Percentiles rank a stretch among this genome's conserved stretches.
Conservation (phyloP, 2,888 invertebrate genomes). For the Dryobota labecula region DNA sequence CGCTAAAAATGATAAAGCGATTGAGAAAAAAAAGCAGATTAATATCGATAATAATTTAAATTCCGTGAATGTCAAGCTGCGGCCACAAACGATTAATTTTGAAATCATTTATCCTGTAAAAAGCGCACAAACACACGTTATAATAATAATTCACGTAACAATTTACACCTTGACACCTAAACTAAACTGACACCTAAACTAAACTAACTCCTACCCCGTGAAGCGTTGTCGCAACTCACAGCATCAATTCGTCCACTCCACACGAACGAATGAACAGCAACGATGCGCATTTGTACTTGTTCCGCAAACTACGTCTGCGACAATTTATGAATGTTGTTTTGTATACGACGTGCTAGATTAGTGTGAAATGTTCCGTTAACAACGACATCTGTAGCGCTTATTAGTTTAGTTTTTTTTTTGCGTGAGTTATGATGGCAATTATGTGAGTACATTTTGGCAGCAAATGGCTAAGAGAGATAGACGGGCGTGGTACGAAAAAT, state of each 20-base stretch:
- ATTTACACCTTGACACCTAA: background rate
- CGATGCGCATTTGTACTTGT: slow-evolving; percentile 57
- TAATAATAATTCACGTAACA: too few species aligned
- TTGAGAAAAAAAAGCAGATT: background rate
- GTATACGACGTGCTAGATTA: slow-evolving; percentile 48
- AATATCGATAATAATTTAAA: background rate
- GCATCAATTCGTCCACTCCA: slow-evolving; percentile 48
- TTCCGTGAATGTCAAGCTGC: background rate
- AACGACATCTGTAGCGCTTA: slow-evolving; percentile 57
- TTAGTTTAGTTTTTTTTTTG: slow-evolving; percentile 58
- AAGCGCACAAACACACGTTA: background rate
- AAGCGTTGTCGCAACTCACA: slow-evolving; percentile 36
- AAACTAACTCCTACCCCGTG: background rate
- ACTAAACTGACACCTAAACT: too few species aligned
- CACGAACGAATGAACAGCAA: slow-evolving; percentile 55
- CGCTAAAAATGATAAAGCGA: background rate
- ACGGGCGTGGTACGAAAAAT: background rate
- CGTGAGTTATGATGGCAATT: slow-evolving; percentile 53
- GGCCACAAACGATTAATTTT: background rate
- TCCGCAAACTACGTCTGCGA: slow-evolving; percentile 49
- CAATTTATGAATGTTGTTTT: slow-evolving; percentile 58
- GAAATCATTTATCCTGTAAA: background rate
- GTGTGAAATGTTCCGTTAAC: slow-evolving; percentile 59
- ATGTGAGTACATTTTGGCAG: slow-evolving; percentile 31
- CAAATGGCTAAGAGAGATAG: slow-evolving; percentile 23